Base-by-base conservation (phyloP, 2,888 invertebrate genomes). In the Pheosia gnoma region DNA sequence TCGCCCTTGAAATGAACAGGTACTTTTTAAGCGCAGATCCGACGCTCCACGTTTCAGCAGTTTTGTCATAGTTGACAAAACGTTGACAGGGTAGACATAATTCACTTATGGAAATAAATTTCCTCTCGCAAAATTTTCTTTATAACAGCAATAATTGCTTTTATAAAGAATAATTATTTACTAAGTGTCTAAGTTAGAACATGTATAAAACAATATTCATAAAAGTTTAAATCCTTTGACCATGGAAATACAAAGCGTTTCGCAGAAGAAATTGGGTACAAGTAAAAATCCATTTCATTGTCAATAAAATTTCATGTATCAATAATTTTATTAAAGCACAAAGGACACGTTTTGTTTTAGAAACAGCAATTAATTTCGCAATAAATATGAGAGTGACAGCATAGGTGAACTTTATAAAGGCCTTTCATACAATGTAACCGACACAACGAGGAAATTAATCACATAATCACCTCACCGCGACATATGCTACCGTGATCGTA, bases 11-110 rank as follows among this genome's bases (percentile, higher is more conserved):
- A 57, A 53, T 25, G 25, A 1, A 25, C 25, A 1, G 60, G 60
- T 61, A 59, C 51, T 43, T 61, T 57, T 68, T 65, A 67, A 64
- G 70, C 61, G 72, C 74, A 67, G 74, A 73, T 80, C 72, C 78
- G 72, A 64, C 66, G 58, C 67, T 68, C 56, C 62, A 69, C 69
- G 71, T 70, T 65, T 69, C 71, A 75, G 67, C 59, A 65, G 59
- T 65, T 70, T 68, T 54, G 60, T 59, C 54, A 45, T 52, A 51
- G 61, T 58, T n/a, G 56, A 41, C 51, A 51, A 25, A 25, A 25
- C 51, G 7, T 51, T 4, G 25, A 25, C 25, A 47, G 6, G 0
- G n/a, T 4, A 47, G 47, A n/a, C 47, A 47, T 4, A 43, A 43
- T 9, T 9, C 43, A 43, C 9, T 10, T 43, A 9, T 9, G 43